Evolutionary conservation across 2,113 vertebrate species (phyloP).

Genomic region (Herpetotheres cachinnans): DNA sequence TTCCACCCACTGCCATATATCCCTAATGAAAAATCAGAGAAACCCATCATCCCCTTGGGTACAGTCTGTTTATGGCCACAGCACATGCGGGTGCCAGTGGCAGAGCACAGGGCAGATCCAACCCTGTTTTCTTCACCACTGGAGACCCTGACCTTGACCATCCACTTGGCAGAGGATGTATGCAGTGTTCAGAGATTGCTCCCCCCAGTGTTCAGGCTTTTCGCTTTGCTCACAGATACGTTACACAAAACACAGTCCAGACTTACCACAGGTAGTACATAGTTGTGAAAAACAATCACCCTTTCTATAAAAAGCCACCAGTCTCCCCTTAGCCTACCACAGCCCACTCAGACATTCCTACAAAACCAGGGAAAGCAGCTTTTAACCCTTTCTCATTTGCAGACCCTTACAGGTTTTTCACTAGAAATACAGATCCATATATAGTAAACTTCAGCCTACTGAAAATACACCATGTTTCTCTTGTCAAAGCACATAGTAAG

Average conservation of each 20-base stretch:
- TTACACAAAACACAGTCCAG: background rate
- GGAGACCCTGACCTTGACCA: background rate
- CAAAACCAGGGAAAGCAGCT: background rate
- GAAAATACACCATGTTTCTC: background rate
- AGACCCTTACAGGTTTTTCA: background rate
- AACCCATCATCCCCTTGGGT: background rate
- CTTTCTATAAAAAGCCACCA: background rate
- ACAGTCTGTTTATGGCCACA: background rate
- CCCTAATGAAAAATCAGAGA: background rate
- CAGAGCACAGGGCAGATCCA: background rate
- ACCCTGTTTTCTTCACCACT: background rate
- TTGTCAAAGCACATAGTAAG: background rate
- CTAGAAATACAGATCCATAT: background rate
- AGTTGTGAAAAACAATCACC: background rate
- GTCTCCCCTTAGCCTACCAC: background rate
- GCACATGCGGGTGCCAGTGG: background rate
- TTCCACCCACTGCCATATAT: background rate
- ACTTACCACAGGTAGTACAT: background rate
- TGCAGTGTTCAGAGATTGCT: background rate
- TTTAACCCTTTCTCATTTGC: background rate
- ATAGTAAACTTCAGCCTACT: background rate
- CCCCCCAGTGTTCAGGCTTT: background rate
- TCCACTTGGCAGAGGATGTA: background rate
- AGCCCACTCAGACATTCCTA: background rate
- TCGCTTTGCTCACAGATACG: background rate